Percentiles rank a stretch among this genome's conserved stretches.
Conservation (phyloP, 2,113 vertebrate species). For the Salvelinus sp. region DNA sequence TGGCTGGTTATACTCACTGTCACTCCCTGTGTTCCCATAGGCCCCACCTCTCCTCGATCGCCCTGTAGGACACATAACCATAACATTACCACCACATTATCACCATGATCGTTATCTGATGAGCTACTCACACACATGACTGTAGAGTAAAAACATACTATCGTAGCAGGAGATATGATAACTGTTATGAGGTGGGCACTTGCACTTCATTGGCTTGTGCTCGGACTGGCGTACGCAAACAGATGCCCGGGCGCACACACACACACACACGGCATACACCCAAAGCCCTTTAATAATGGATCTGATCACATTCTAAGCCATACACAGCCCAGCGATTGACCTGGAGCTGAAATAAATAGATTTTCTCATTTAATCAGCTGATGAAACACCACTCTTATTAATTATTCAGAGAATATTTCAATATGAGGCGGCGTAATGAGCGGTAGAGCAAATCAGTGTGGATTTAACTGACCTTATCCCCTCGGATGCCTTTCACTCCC, state of each 20-base stretch:
- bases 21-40: slow-evolving; percentile 65
- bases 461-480: slow-evolving; percentile 76
- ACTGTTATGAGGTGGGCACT: neutral
- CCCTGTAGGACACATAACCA: slow-evolving; percentile 62
- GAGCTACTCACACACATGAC: neutral
- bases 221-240: neutral
- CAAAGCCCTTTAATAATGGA: neutral
- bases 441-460: neutral
- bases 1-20: slow-evolving; percentile 61
- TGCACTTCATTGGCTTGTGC: neutral
- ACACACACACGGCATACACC: neutral
- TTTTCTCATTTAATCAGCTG: neutral
- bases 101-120: neutral
- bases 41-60: slow-evolving; percentile 69
- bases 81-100: neutral
- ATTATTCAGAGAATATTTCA: slow-evolving; percentile 1
- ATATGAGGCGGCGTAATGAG: neutral
- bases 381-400: neutral
- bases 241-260: neutral
- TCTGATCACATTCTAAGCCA: neutral
- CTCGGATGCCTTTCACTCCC: slow-evolving; percentile 78
- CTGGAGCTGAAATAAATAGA: neutral
- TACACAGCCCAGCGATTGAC: neutral
- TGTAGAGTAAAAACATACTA: neutral
- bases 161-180: neutral